Evolutionary conservation across 2,888 invertebrate genomes (phyloP).

Genomic region (Molanna angustata): DNA sequence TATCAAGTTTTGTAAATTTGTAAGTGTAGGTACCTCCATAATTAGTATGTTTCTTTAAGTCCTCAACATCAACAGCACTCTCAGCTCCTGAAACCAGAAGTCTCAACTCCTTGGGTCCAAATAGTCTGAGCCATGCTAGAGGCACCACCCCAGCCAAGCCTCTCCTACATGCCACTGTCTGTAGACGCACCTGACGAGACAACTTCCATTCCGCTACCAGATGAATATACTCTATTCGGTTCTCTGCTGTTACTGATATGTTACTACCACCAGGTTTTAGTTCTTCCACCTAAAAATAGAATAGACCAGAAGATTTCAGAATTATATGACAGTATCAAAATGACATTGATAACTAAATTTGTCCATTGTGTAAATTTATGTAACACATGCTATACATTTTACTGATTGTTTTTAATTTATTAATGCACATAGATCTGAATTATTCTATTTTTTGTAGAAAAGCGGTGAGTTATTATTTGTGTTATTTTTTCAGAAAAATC

Average conservation of each 20-base stretch:
- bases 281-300: conserved; percentile 69
- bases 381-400: no score
- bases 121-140: conserved; percentile 91
- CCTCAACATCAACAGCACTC: conserved; percentile 89
- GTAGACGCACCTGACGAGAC: conserved; percentile 71
- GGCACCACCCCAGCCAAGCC: conserved; percentile 90
- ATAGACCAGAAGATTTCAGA: no score
- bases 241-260: conserved; percentile 86
- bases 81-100: conserved; percentile 95
- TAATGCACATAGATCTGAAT: no score
- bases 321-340: no score
- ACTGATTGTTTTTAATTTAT: no score
- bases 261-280: conserved; percentile 87
- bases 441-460: no score
- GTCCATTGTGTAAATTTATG: no score
- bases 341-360: no score
- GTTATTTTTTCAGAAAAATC: no score
- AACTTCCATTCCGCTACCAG: conserved; percentile 94
- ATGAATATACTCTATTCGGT: conserved; percentile 96
- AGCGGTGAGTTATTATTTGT: no score
- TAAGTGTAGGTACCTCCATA: conserved; percentile 83
- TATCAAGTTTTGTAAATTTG: no score
- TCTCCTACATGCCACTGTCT: conserved; percentile 84
- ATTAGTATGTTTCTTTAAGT: conserved; percentile 81
- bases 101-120: conserved; percentile 87